phyloP scores from a whole-genome alignment of 2,888 invertebrate species.

The Mesopsocus fuscifrons region DNA sequence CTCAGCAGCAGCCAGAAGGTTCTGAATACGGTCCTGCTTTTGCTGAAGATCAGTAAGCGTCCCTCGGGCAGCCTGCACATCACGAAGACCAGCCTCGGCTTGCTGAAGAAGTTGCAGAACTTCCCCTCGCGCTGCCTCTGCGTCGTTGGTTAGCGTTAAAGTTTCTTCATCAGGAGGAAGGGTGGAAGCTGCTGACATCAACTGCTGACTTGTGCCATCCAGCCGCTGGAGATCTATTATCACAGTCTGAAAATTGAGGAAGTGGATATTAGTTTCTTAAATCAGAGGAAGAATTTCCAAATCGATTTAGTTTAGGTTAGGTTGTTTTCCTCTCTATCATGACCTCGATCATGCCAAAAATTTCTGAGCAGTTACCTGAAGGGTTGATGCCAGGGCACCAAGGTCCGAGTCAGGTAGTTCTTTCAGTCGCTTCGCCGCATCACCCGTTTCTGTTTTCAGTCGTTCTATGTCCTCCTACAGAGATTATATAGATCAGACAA shows the following conservation, averaged over 20 bases:
- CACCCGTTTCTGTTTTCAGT: too few relatives aligned
- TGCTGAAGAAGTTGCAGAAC: constrained; percentile 39
- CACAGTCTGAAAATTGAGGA: constrained; percentile 36
- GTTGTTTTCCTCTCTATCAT: too few relatives aligned
- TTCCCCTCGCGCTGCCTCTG: constrained; percentile 36
- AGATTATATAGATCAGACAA: too few relatives aligned
- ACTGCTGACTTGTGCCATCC: constrained; percentile 40
- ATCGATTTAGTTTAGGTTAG: too few relatives aligned
- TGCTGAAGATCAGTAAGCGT: background rate
- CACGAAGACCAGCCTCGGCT: constrained; percentile 41
- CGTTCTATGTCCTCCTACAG: too few relatives aligned
- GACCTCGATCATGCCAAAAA: too few relatives aligned
- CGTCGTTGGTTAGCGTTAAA: constrained; percentile 32
- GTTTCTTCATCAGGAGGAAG: constrained; percentile 45
- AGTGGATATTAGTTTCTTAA: too few relatives aligned
- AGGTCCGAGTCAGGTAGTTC: too few relatives aligned
- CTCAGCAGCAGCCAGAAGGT: background rate
- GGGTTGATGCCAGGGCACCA: too few relatives aligned
- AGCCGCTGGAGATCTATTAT: constrained; percentile 46
- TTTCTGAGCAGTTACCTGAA: too few relatives aligned
- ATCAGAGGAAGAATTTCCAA: too few relatives aligned
- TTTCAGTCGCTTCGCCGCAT: too few relatives aligned
- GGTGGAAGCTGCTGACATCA: constrained; percentile 40
- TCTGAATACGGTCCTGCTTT: background rate
- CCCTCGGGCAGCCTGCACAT: constrained; percentile 1